phyloP scores from a whole-genome alignment of 2,888 invertebrate species.

The Eupithecia vulgata region DNA sequence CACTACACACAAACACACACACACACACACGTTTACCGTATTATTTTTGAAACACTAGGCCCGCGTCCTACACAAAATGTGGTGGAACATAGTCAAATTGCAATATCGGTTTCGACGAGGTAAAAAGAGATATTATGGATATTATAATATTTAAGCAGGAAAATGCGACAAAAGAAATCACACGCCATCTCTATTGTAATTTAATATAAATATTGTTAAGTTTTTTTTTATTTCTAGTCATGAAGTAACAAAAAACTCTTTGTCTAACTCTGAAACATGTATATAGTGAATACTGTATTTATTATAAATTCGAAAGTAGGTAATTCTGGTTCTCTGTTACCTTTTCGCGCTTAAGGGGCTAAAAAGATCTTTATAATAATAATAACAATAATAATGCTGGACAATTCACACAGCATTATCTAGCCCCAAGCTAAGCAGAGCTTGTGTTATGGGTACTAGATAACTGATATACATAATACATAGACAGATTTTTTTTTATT shows the following conservation, averaged over 20 bases:
- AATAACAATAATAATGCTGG: no score
- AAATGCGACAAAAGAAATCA: slow-evolving; percentile 30
- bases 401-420: no score
- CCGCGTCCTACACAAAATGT: slow-evolving; percentile 1
- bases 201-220: slow-evolving; percentile 11
- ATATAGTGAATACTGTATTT: no score
- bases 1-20: no score
- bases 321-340: no score
- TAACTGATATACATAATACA: no score
- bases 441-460: no score
- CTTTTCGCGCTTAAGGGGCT: no score
- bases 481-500: no score
- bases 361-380: no score
- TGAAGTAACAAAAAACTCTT: not conserved
- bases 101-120: slow-evolving; percentile 23
- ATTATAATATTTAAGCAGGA: slow-evolving; percentile 15
- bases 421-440: no score
- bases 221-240: not conserved
- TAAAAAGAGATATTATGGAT: slow-evolving; percentile 10
- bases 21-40: not conserved
- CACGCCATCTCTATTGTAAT: not conserved
- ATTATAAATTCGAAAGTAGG: no score
- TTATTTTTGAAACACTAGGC: not conserved
- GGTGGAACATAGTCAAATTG: slow-evolving; percentile 13
- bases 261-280: not conserved